A percentile compares a stretch with the other conserved stretches of the same genome.
Conservation (phyloP, 2,113 vertebrate species). For the Hemiscyllium ocellatum region DNA sequence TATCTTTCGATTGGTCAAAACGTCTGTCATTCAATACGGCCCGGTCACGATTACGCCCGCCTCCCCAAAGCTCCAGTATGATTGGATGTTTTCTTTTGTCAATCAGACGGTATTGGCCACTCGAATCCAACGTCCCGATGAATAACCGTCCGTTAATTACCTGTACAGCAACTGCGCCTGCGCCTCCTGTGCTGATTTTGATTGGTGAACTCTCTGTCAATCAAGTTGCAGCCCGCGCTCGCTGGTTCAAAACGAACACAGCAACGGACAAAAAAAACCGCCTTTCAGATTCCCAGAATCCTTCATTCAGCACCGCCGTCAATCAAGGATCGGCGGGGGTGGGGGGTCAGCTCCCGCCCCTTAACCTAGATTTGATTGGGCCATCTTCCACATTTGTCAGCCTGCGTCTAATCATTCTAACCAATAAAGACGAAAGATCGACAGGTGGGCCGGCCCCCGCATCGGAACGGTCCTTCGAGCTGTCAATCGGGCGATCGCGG, state of each 20-base stretch:
- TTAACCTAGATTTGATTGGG: background rate
- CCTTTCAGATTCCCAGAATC: background rate
- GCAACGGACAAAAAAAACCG: background rate
- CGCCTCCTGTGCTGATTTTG: background rate
- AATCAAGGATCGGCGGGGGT: background rate
- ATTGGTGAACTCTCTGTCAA: background rate
- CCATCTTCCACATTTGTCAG: background rate
- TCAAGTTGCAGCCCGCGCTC: background rate
- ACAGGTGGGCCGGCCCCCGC: background rate
- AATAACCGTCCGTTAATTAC: background rate
- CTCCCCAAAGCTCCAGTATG: background rate
- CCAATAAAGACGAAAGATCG: background rate
- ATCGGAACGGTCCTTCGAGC: background rate
- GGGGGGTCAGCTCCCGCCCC: background rate
- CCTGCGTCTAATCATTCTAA: accelerated
- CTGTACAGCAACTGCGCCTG: too few relatives aligned
- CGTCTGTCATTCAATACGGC: background rate
- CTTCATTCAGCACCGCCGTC: background rate
- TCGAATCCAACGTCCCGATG: background rate
- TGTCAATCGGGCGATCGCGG: background rate
- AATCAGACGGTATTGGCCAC: background rate
- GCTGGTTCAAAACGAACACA: background rate
- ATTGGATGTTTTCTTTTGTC: background rate
- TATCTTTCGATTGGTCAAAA: background rate
- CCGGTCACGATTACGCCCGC: background rate